phyloP scores from a whole-genome alignment of 2,888 invertebrate species.

The Campaea margaritaria region DNA sequence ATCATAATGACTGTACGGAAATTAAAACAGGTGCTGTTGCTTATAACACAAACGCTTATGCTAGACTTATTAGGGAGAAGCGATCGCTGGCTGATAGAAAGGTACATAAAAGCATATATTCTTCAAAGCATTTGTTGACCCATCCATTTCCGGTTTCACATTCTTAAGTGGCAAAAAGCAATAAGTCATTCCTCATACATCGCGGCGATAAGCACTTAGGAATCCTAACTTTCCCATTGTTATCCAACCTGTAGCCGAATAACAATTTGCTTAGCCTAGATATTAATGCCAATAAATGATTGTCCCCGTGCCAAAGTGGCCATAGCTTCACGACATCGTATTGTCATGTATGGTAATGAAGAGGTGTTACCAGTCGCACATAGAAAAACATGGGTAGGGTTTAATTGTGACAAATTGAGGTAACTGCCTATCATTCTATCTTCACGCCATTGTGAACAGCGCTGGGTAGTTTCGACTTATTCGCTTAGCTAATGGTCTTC shows the following conservation, averaged over 20 bases:
- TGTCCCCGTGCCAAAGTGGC: constrained; percentile 53
- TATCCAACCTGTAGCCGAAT: constrained; percentile 39
- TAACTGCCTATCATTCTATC: constrained; percentile 45
- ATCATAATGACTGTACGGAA: too few relatives aligned
- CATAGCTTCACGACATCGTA: constrained; percentile 38
- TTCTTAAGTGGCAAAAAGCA: constrained; percentile 30
- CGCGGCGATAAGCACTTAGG: constrained; percentile 20
- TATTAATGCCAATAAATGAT: constrained; percentile 44
- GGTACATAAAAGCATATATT: constrained; percentile 8
- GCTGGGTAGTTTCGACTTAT: constrained; percentile 48
- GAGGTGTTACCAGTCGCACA: constrained; percentile 30
- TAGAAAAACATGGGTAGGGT: constrained; percentile 39
- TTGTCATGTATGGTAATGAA: constrained; percentile 59
- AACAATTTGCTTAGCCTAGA: constrained; percentile 42
- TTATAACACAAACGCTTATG: too few relatives aligned
- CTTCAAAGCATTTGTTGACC: constrained; percentile 7
- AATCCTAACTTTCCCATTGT: constrained; percentile 50
- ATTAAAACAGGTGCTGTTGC: too few relatives aligned
- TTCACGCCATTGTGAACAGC: constrained; percentile 52
- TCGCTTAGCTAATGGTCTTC: constrained; percentile 50
- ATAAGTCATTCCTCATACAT: constrained; percentile 18
- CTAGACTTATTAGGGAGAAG: too few relatives aligned
- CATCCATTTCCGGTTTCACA: constrained; percentile 23
- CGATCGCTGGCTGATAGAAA: not conserved
- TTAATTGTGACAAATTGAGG: constrained; percentile 60